These are phyloP conservation scores for Bradypodion ventrale DNA, from an alignment of 2,797 vertebrate species.

Conservation along the genomic window DNA sequence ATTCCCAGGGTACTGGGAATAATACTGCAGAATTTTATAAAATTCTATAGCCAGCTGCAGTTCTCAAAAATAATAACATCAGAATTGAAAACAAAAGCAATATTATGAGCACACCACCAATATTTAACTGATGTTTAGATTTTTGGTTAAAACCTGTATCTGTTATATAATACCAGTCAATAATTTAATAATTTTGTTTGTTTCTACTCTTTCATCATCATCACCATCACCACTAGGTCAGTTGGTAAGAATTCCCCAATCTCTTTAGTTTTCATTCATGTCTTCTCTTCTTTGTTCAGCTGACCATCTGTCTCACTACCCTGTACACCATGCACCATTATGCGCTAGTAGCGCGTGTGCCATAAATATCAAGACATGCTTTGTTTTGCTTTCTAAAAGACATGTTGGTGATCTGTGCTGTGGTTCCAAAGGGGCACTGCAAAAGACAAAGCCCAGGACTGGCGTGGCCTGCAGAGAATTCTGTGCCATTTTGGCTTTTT, in stretches of 20 bases:
- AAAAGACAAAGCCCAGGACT: neutral
- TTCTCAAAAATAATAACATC: too few species aligned
- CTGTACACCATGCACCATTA: constrained; percentile 6
- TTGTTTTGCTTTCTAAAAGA: constrained; percentile 57
- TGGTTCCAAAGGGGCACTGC: constrained; percentile 3
- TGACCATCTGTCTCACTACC: constrained; percentile 64
- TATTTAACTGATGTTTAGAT: too few species aligned
- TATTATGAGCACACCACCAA: too few species aligned
- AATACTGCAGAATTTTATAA: too few species aligned
- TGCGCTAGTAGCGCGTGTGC: constrained; percentile 37
- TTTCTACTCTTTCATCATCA: too few species aligned
- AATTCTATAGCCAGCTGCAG: too few species aligned
- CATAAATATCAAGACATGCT: constrained; percentile 59
- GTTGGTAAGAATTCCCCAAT: constrained; percentile 50
- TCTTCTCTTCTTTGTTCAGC: constrained; percentile 59
- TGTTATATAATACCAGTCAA: too few species aligned
- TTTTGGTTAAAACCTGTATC: too few species aligned
- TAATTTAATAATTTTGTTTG: too few species aligned
- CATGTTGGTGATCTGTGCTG: neutral
- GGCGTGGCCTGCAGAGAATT: fast-evolving
- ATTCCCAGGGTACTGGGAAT: too few species aligned
- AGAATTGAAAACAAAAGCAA: too few species aligned
- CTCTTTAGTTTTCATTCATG: constrained; percentile 51
- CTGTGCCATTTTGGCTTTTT: neutral
- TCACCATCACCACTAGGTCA: too few species aligned